A percentile compares a stretch with the other conserved stretches of the same genome.
Conservation (phyloP, 2,888 invertebrate species). For the Agrochola circellaris region DNA sequence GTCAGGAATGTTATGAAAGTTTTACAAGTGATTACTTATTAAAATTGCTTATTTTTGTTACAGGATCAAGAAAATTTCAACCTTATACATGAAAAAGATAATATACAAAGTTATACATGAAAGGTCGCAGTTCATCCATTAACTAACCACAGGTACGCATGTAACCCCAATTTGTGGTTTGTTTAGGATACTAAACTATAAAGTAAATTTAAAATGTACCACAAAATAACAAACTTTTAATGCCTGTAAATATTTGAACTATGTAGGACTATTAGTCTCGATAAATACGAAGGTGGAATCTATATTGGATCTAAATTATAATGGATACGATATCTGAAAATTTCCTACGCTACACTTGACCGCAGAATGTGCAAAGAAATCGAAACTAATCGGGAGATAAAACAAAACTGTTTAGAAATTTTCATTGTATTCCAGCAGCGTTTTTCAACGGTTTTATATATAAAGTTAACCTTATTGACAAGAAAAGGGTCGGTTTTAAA, state of each 20-base stretch:
- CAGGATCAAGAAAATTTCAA: too few species aligned
- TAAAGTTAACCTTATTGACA: neutral
- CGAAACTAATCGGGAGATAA: neutral
- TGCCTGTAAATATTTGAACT: neutral
- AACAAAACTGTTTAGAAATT: neutral
- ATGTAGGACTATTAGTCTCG: neutral
- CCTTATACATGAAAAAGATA: too few species aligned
- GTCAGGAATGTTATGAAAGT: too few species aligned
- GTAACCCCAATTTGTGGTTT: slow-evolving; percentile 22
- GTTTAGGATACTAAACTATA: slow-evolving; percentile 6
- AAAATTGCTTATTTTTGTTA: too few species aligned
- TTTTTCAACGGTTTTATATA: neutral
- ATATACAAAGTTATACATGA: slow-evolving; percentile 1
- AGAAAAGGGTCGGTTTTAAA: neutral
- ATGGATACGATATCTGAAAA: neutral
- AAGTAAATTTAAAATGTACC: slow-evolving; percentile 27
- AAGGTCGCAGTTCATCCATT: slow-evolving; percentile 7
- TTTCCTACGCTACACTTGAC: neutral
- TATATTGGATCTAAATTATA: too few species aligned
- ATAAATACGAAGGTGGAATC: neutral
- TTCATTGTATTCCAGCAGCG: neutral
- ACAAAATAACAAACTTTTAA: neutral
- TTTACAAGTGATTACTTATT: too few species aligned
- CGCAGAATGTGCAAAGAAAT: neutral
- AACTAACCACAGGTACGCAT: neutral